Conservation (phyloP, 2,888 invertebrate genomes). For the Aporophyla lueneburgensis region DNA sequence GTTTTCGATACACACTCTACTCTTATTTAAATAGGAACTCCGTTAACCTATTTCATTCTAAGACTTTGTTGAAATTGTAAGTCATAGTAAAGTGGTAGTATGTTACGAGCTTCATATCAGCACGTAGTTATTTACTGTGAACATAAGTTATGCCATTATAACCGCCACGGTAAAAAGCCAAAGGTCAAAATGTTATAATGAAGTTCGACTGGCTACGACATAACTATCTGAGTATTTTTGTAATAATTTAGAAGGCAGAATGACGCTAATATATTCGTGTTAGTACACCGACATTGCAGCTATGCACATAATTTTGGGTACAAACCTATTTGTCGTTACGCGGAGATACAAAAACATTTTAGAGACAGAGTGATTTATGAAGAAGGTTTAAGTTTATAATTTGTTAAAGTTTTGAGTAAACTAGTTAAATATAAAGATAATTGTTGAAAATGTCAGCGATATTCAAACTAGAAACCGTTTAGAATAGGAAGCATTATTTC, state of each 20-base stretch:
- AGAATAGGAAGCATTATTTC: too few relatives aligned
- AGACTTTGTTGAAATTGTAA: constrained; percentile 7
- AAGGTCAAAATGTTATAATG: neutral
- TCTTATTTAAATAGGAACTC: constrained; percentile 46
- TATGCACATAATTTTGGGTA: neutral
- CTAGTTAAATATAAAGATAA: too few relatives aligned
- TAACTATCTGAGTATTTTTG: too few relatives aligned
- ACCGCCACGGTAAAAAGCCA: neutral
- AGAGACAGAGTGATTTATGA: too few relatives aligned
- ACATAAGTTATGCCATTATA: neutral
- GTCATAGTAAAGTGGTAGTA: too few relatives aligned
- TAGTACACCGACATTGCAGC: neutral
- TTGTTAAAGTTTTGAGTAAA: too few relatives aligned
- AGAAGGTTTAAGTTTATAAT: too few relatives aligned
- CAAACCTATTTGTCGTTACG: neutral
- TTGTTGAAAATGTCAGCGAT: too few relatives aligned
- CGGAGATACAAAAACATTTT: constrained; percentile 17
- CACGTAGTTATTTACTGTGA: too few relatives aligned
- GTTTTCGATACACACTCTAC: constrained; percentile 26
- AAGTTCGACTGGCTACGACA: neutral
- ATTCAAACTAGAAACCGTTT: too few relatives aligned
- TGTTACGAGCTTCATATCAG: neutral
- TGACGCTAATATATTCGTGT: too few relatives aligned
- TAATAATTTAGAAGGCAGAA: neutral
- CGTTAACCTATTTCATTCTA: neutral